Conservation (phyloP, 2,113 vertebrate genomes). For the Hyperopisus bebe region DNA sequence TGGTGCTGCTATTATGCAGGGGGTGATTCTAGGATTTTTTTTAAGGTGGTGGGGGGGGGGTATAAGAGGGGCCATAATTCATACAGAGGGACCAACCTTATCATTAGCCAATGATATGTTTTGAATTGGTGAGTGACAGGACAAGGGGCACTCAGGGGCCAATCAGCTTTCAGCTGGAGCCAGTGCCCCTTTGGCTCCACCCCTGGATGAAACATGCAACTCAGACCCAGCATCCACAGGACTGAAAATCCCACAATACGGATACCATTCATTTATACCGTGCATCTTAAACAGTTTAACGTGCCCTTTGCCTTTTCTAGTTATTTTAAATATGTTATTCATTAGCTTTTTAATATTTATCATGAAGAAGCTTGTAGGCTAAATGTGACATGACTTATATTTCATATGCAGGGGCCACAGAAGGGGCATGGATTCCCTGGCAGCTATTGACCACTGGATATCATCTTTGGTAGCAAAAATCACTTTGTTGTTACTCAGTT, state of each 20-base stretch:
- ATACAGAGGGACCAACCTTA: neutral
- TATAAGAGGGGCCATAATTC: neutral
- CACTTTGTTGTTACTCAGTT: neutral
- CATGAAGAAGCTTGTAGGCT: neutral
- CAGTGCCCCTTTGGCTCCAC: neutral
- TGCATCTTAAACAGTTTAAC: neutral
- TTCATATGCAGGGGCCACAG: neutral
- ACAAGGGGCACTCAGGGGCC: neutral
- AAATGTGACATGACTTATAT: neutral
- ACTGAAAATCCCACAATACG: neutral
- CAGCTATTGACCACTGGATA: neutral
- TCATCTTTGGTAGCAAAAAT: neutral
- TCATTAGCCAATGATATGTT: neutral
- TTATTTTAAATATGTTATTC: neutral
- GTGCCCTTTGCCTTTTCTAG: neutral
- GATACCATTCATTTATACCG: neutral
- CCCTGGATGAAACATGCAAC: neutral
- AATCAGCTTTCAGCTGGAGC: neutral
- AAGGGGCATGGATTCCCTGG: neutral
- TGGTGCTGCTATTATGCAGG: neutral
- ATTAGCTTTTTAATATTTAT: neutral
- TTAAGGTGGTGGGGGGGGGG: neutral
- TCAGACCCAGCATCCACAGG: neutral
- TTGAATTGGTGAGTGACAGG: neutral
- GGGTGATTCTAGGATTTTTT: neutral